Conservation (phyloP, 2,888 invertebrate genomes). For the Drosophila pegasa region DNA sequence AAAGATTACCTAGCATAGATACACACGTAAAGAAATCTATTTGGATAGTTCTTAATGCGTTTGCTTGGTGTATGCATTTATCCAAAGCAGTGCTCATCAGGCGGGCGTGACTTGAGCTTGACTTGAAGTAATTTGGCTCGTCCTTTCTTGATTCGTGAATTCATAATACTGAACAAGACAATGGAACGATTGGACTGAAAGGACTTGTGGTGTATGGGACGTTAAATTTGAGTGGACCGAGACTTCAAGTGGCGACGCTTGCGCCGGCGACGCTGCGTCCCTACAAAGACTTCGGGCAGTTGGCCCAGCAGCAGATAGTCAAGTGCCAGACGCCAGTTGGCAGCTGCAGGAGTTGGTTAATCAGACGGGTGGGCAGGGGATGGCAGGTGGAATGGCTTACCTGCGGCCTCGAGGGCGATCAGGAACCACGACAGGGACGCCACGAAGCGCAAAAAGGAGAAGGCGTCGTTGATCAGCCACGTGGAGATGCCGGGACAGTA, state of each 20-base stretch:
- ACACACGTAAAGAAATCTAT: not conserved
- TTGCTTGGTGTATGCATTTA: not conserved
- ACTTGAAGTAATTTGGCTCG: no score
- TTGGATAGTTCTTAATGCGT: not conserved
- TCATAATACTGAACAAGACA: not conserved
- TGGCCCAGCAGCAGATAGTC: constrained; percentile 50
- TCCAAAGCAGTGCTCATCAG: not conserved
- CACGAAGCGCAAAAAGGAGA: constrained; percentile 31
- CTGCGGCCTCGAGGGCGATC: constrained; percentile 35
- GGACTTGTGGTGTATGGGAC: not conserved
- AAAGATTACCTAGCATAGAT: not conserved
- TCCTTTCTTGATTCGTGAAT: no score
- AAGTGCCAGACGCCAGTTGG: constrained; percentile 49
- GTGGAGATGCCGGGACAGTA: constrained; percentile 27
- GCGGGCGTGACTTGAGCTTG: no score
- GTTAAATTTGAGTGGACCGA: constrained; percentile 5
- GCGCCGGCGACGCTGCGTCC: not conserved
- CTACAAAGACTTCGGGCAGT: constrained; percentile 35
- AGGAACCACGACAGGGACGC: constrained; percentile 38
- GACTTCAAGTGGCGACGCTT: not conserved
- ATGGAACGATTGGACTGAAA: not conserved
- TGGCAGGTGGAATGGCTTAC: constrained; percentile 16
- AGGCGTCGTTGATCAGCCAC: constrained; percentile 48
- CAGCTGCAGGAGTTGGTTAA: constrained; percentile 25
- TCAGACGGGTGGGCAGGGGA: not conserved